phyloP scores from a whole-genome alignment of 2,888 invertebrate species.

The Itoplectis maculator region DNA sequence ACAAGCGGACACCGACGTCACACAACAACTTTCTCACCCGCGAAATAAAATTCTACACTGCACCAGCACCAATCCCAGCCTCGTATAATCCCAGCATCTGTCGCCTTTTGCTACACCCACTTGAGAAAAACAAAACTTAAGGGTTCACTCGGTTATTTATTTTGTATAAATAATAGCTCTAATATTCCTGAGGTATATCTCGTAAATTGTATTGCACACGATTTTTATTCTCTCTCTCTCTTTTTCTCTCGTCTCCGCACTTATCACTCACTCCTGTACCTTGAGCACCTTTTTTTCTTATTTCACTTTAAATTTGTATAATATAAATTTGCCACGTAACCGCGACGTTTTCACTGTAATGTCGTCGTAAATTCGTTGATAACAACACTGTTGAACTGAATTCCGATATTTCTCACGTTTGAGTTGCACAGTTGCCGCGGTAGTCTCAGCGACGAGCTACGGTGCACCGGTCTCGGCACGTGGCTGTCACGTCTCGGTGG shows the following conservation, averaged over 20 bases:
- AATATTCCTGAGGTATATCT: conserved; percentile 51
- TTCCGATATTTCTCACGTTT: background rate
- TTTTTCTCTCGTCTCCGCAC: conserved; percentile 21
- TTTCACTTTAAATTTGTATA: background rate
- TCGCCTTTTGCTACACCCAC: conserved; percentile 42
- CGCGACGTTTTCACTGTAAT: background rate
- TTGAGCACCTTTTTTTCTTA: conserved; percentile 44
- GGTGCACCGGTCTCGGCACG: conserved; percentile 75
- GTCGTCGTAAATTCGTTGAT: conserved; percentile 10
- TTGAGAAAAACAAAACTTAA: conserved; percentile 4
- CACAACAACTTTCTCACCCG: conserved; percentile 2
- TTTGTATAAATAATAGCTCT: conserved; percentile 17
- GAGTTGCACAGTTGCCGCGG: conserved; percentile 11
- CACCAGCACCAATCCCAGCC: conserved; percentile 32
- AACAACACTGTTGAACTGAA: conserved; percentile 8
- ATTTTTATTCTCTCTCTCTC: conserved; percentile 20
- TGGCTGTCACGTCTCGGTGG: conserved; percentile 75
- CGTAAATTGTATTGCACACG: conserved; percentile 57
- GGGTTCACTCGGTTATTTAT: conserved; percentile 21
- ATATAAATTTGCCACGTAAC: background rate
- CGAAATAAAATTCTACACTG: conserved; percentile 15
- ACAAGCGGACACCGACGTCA: background rate
- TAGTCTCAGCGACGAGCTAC: conserved; percentile 8
- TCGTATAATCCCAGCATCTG: conserved; percentile 2
- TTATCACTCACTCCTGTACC: conserved; percentile 44